Percentiles rank a stretch among this genome's conserved stretches.
These are phyloP conservation scores for Eilema sororculum DNA, from an alignment of 2,888 invertebrate genomes.

Conservation along the genomic window DNA sequence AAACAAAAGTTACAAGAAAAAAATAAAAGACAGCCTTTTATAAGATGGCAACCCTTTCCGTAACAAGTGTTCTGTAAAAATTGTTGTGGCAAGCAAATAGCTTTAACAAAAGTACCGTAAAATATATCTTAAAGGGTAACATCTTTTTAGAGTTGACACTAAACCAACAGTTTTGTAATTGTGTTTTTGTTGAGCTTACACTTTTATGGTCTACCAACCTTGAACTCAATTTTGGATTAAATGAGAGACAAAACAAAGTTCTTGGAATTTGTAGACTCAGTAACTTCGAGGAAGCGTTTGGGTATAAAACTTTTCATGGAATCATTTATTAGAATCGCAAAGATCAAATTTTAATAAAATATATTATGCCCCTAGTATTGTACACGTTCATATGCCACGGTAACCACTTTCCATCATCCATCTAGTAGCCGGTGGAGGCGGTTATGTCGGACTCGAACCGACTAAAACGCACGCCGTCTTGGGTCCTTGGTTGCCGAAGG, in stretches of 20 bases:
- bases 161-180: constrained; percentile 17
- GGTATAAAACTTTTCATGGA: background rate
- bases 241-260: background rate
- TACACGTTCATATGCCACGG: no score
- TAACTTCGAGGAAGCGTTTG: background rate
- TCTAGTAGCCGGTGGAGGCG: no score
- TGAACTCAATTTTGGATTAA: background rate
- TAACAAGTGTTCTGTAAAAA: constrained; percentile 24
- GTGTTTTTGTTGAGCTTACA: constrained; percentile 22
- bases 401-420: no score
- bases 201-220: background rate
- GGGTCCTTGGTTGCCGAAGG: no score
- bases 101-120: constrained; percentile 26
- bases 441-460: no score
- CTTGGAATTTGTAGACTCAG: no score
- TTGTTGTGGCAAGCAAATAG: constrained; percentile 15
- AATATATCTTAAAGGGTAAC: constrained; percentile 26
- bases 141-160: constrained; percentile 24
- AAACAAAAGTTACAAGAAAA: constrained; percentile 26
- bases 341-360: no score
- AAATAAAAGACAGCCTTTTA: background rate
- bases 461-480: no score
- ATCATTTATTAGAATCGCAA: background rate
- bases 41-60: constrained; percentile 9
- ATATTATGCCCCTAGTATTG: no score